Base-by-base conservation (phyloP, 2,797 vertebrate genomes). In the Chanos chanos region DNA sequence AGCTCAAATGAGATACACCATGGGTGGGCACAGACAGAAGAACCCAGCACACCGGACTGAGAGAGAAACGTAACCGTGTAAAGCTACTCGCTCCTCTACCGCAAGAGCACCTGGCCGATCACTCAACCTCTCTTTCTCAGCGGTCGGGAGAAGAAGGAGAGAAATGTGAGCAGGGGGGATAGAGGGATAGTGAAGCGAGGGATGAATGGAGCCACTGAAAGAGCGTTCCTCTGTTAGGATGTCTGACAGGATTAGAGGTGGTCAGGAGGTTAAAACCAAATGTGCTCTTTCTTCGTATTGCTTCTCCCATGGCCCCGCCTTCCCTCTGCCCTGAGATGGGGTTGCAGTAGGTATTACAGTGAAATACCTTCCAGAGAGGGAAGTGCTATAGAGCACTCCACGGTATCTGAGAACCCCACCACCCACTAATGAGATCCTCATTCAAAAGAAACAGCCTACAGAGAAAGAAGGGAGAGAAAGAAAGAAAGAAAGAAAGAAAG, bases 181-280 rank as follows among this genome's bases (percentile, higher is more conserved):
- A 36, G 25, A 55, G 61, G 67, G 55, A 43, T 30, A 55, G 30
- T n/a, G 66, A 47, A 47, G 45, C 36, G 40, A 61, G 21, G 40
- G 52, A 64, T 72, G 68, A 73, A 72, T 66, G 77, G 71, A 52
- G 44, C 18, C 12, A 43, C 44, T 72, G 34, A 72, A 53, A 69
- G 48, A 53, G 62, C 21, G 53, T 40, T n/a, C 66, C 48, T 66
- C 58, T 9, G 54, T 33, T 58, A 34, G 5, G 30, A 39, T 40
- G 45, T 53, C 65, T 57, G 64, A 68, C 59, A 63, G 61, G 67
- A 73, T 72, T 75, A 73, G 52, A 41, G 5, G 37, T 43, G 41
- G 66, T 37, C 21, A 43, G 24, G 31, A 61, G 54, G 47, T 64
- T 61, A 30, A 27, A 30, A 27, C 40, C 39, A 56, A 47, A 57